Conservation (phyloP, 1,140 invertebrate species). For the Nasonia giraulti region DNA sequence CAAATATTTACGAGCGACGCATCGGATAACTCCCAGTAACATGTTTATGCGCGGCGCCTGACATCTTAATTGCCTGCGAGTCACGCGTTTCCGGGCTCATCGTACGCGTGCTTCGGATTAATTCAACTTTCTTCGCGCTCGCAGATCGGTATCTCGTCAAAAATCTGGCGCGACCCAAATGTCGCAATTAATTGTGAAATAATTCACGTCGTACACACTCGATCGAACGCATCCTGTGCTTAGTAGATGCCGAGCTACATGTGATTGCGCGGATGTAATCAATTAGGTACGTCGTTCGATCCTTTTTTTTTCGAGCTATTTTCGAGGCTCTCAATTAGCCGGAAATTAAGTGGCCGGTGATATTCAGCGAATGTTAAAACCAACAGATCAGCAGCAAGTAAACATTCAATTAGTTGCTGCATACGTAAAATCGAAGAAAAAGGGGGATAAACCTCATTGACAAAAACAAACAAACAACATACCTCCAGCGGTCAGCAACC, state of each 20-base stretch:
- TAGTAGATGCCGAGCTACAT: neutral
- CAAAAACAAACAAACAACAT: neutral
- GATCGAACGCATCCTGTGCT: neutral
- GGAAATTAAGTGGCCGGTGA: too few relatives aligned
- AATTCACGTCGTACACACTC: neutral
- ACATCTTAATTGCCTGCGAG: neutral
- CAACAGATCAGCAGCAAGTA: too few relatives aligned
- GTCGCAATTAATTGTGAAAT: neutral
- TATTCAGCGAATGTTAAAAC: too few relatives aligned
- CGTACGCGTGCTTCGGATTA: neutral
- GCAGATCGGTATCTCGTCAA: too few relatives aligned
- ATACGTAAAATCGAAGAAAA: too few relatives aligned
- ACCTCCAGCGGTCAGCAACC: neutral
- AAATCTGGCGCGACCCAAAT: too few relatives aligned
- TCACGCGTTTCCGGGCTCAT: neutral
- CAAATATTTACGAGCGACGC: too few relatives aligned
- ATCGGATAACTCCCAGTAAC: neutral
- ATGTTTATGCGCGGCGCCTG: neutral
- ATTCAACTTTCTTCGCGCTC: neutral
- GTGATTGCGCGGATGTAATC: neutral
- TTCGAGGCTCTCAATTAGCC: neutral
- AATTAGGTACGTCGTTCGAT: neutral
- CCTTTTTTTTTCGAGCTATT: neutral
- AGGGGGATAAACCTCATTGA: too few relatives aligned
- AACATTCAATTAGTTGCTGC: too few relatives aligned